A percentile compares a stretch with the other conserved stretches of the same genome.
Conservation (phyloP, 2,797 vertebrate genomes). For the Thaleichthys pacificus region DNA sequence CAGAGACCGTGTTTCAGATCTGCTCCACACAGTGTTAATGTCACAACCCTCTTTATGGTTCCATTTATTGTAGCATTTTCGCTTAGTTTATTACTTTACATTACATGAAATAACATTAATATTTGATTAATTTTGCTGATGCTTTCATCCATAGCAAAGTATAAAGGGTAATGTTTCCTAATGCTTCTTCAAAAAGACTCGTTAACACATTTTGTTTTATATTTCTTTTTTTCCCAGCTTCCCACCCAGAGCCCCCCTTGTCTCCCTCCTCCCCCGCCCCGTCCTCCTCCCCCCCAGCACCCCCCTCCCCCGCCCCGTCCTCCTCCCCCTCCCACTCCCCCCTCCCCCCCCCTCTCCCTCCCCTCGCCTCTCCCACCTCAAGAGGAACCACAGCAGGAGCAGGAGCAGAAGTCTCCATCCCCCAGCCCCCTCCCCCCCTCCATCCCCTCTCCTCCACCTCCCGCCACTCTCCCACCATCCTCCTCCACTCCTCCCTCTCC, state of each 20-base stretch:
- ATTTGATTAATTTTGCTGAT: too few relatives aligned
- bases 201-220: too few relatives aligned
- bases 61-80: too few relatives aligned
- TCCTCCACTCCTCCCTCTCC: slow-evolving; percentile 73
- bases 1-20: neutral
- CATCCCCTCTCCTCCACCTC: slow-evolving; percentile 54
- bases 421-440: slow-evolving; percentile 43
- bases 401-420: slow-evolving; percentile 48
- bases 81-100: too few relatives aligned
- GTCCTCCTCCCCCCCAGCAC: slow-evolving; percentile 44
- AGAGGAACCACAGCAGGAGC: slow-evolving; percentile 47
- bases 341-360: slow-evolving; percentile 75
- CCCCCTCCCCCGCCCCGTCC: slow-evolving; percentile 51
- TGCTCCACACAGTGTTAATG: too few relatives aligned
- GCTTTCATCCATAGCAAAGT: neutral
- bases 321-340: slow-evolving; percentile 73
- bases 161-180: too few relatives aligned
- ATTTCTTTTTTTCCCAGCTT: slow-evolving; percentile 54
- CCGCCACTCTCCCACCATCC: slow-evolving; percentile 66
- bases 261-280: slow-evolving; percentile 53
- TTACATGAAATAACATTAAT: too few relatives aligned
- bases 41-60: too few relatives aligned
- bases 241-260: slow-evolving; percentile 65
- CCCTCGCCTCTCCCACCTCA: slow-evolving; percentile 69
- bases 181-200: too few relatives aligned